Evolutionary conservation across 2,113 vertebrate genomes (phyloP).

Genomic region (Salminus brasiliensis): DNA sequence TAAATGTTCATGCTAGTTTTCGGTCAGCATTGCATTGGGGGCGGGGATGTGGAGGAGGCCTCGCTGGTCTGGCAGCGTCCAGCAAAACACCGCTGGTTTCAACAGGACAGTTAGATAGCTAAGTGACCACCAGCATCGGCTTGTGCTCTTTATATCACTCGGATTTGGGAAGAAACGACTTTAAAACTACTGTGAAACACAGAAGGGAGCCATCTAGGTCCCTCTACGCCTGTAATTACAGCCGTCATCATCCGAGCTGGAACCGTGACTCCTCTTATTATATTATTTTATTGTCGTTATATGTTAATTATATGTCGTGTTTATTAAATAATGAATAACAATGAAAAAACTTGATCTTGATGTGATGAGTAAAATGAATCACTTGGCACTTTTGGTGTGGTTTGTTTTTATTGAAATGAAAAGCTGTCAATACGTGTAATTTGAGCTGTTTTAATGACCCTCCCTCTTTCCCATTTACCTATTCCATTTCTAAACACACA

Average conservation of each 20-base stretch:
- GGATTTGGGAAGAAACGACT: no score
- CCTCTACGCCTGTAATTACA: no score
- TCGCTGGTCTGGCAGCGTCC: conserved; percentile 23
- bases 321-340: background rate
- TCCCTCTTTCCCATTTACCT: no score
- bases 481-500: no score
- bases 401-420: background rate
- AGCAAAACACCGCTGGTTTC: conserved; percentile 2
- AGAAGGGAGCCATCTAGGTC: no score
- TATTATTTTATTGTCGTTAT: background rate
- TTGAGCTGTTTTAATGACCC: no score
- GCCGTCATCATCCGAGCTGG: background rate
- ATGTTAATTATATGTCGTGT: background rate
- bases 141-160: no score
- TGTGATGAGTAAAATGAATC: conserved; percentile 8
- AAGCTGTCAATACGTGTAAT: background rate
- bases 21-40: conserved; percentile 66
- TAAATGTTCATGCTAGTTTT: conserved; percentile 73
- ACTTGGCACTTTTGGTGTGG: background rate
- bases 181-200: no score
- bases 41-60: conserved; percentile 68
- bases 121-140: no score
- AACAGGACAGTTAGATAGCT: no score
- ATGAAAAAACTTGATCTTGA: background rate
- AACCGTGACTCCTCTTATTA: background rate